Percentiles rank a stretch among this genome's conserved stretches.
phyloP scores from a whole-genome alignment of 2,888 invertebrate species.

The Nasonovia ribisnigri region DNA sequence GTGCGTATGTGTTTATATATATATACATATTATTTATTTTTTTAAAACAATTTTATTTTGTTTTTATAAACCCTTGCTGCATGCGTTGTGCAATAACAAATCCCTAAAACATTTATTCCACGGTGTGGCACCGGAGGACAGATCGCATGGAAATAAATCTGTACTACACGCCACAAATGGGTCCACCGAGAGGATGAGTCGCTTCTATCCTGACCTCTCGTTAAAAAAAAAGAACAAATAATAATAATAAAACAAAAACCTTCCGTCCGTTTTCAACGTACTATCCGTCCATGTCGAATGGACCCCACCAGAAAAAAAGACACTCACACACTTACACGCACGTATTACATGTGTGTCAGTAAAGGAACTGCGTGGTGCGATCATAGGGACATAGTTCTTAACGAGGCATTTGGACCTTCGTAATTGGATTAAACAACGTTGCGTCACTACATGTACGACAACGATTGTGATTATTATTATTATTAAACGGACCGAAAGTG shows the following conservation, averaged over 20 bases:
- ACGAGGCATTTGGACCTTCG: conserved; percentile 16
- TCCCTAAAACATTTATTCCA: background rate
- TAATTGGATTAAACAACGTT: conserved; percentile 19
- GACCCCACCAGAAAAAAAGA: background rate
- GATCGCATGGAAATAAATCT: background rate
- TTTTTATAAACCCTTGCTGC: background rate
- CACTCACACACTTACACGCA: background rate
- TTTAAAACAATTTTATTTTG: background rate
- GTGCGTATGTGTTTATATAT: background rate
- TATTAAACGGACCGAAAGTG: background rate
- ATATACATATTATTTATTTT: background rate
- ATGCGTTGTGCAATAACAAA: background rate
- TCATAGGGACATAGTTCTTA: background rate
- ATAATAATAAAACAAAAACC: background rate
- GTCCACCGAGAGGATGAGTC: background rate
- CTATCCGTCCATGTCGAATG: background rate
- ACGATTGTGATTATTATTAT: conserved; percentile 8
- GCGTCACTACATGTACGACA: background rate
- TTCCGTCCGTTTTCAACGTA: background rate
- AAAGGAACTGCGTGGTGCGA: background rate
- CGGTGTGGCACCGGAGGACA: background rate
- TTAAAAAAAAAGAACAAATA: background rate
- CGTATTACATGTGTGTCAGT: background rate
- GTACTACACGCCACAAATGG: background rate
- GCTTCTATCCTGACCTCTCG: background rate